Evolutionary conservation across 2,888 invertebrate species (phyloP), one percentile per base, ranked within the genome.

Genomic region (Molorchus minor): DNA sequence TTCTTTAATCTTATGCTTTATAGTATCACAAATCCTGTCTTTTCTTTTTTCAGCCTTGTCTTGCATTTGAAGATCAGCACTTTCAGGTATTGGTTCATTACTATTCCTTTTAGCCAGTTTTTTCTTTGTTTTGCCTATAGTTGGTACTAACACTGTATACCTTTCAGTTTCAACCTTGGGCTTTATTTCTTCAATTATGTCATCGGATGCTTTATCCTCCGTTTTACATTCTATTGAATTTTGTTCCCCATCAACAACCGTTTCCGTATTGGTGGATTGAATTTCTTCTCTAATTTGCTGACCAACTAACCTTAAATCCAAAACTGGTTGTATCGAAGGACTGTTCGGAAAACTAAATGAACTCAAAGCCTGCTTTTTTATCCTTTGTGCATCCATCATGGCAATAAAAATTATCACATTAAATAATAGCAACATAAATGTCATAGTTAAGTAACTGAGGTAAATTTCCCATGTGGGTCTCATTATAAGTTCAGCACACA

Each of bases 391-490:
- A 71, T 93, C 93, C 36, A 91, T 82, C 66, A 88, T 85, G 0
- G 90, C 87, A 29, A 88, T 86, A 25, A 88, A 84, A 58, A 90
- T 74, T 20, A 90, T 85, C 70, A 88, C 84, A 69, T 89, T 76
- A 21, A 71, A 57, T 65, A 92, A 82, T 68, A 89, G 81, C 63
- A 87, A 83, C 49, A 88, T 86, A 68, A 88, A 81, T 69, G 81
- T 82, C 56, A 86, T 82, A 40, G 85, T 84, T 54, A 82, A 81
- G 75, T 85, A 91, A 73, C 91, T 91, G 46, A 93, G 81, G 62
- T 77, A 75, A 3, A 83, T 82, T 77, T 94, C 94, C 92, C 93
- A 95, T 1, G 80, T 79, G 0, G 94, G 95, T 36, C 94, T 85
- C 1, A 86, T 85, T 47, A 94, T 79, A 1, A 87, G 84, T 8